Conservation (phyloP, 2,797 vertebrate species). For the Ctenopoma kingsleyae region DNA sequence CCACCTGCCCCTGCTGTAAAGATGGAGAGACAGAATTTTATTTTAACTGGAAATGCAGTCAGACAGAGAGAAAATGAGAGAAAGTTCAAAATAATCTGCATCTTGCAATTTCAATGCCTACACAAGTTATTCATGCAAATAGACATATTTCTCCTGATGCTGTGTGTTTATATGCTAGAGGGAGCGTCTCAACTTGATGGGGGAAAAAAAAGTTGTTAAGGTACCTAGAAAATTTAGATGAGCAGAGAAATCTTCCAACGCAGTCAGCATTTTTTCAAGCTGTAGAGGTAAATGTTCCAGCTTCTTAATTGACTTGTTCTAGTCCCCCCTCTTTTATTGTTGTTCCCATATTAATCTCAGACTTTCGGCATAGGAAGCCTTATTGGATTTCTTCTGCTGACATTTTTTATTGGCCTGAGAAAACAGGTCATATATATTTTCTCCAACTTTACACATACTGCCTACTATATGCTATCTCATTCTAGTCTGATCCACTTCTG, state of each 20-base stretch:
- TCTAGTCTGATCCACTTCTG: conserved; percentile 66
- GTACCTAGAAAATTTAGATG: conserved; percentile 64
- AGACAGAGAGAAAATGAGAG: neutral
- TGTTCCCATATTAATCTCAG: conserved; percentile 70
- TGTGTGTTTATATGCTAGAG: conserved; percentile 60
- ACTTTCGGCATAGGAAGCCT: conserved; percentile 51
- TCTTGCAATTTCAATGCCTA: conserved; percentile 16
- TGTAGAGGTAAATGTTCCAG: conserved; percentile 57
- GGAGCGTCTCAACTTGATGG: conserved; percentile 44
- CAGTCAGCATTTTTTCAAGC: conserved; percentile 59
- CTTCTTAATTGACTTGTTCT: conserved; percentile 73
- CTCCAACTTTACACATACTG: conserved; percentile 48
- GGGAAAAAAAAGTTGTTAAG: conserved; percentile 52
- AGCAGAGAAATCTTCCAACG: conserved; percentile 53
- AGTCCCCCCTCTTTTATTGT: conserved; percentile 34
- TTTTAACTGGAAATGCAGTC: conserved; percentile 22
- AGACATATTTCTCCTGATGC: conserved; percentile 60
- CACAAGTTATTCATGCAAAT: conserved; percentile 53
- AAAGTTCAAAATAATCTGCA: conserved; percentile 23
- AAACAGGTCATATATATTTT: conserved; percentile 57
- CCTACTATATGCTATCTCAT: conserved; percentile 36
- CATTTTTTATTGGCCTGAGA: conserved; percentile 53
- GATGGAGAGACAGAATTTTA: conserved; percentile 23
- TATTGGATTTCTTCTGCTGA: conserved; percentile 68
- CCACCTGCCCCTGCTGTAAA: conserved; percentile 94